Evolutionary conservation across 2,888 invertebrate species (phyloP), one percentile per base, ranked within the genome.

Genomic region (Dynastes maya): DNA sequence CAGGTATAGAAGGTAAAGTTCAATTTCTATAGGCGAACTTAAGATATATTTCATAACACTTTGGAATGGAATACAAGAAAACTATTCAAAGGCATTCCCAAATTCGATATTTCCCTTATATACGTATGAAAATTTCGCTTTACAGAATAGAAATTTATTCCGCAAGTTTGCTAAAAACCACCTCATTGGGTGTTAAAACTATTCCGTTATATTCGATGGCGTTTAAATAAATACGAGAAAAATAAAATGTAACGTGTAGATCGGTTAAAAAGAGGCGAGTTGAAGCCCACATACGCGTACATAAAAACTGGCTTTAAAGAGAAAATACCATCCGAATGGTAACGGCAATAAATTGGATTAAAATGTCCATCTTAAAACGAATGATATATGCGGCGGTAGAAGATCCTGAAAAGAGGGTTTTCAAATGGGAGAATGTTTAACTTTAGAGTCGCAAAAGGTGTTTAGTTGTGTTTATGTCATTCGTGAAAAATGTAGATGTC

Each of bases 301-400:
- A 53, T 55, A 55, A 16, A 55, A 32, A 3, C 51, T 32, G 29
- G 71, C 16, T 29, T 71, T 55, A 32, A 53, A 55, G 71, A 55
- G 71, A 37, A 71, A 53, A 53, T 70, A 70, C 71, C 55, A 37
- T 71, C 37, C 45, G 32, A 72, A 72, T 72, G 27, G 45, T 61
- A 61, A 61, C 37, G 61, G 65, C 65, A 27, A 78, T 78, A 78
- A 71, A 78, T 78, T 72, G 78, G 65, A 78, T 74, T 78, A 78
- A 78, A 72, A 78, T 55, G 72, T 78, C 80, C 70, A 61, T 55
- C 55, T 55, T 55, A 55, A 53, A 71, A 55, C 55, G 71, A 55
- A 71, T 71, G 71, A 71, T 71, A 71, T 55, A 71, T 71, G 55
- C 37, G 37, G 71, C 55, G 55, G 71, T 71, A 53, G 55, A 71